Base-by-base conservation (phyloP, 2,797 vertebrate genomes). In the Acanthopagrus latus region DNA sequence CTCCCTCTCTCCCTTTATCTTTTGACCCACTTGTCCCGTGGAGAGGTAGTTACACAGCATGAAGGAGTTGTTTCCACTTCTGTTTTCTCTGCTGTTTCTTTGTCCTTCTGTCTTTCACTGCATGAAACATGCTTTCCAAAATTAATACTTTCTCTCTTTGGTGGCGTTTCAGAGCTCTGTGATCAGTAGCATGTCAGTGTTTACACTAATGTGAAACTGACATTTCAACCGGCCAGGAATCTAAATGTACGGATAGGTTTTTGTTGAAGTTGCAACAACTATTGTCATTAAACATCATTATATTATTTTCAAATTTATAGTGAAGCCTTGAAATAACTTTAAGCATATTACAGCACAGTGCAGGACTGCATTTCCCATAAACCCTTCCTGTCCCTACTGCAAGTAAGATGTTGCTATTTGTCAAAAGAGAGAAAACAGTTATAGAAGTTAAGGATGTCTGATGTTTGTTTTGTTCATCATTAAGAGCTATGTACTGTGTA, bases 1-100 rank as follows among this genome's bases (percentile, higher is more conserved):
- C 95, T 97, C 97, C 90, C 97, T 99, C 90, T 99, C 98, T 93
- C 98, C 98, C 92, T 99, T 98, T 96, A 98, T 98, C 94, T 99
- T 99, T 97, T 99, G 97, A 99, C 93, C 87, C 94, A 70, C 94
- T 93, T 92, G 88, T 82, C 72, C 90, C 64, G 71, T 71, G 87
- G 88, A 93, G 90, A 96, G 95, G 95, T 96, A 95, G 93, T 73
- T 79, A 69, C 86, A 54, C 73, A 67, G 94, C 94, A 94, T 90
- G 92, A 46, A 82, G 81, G 76, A 84, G 68, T 78, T 56, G 13
- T 58, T 70, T 80, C 47, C 51, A 38, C 66, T 67, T 72, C 47
- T 64, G 43, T 50, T 56, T 73, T 64, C 46, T 47, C 71, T 59
- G 47, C 71, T 78, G 51, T 43, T 8, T 12, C 46, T 33, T 25